phyloP scores from a whole-genome alignment of 2,888 invertebrate genomes.

The Drosophila falleni region DNA sequence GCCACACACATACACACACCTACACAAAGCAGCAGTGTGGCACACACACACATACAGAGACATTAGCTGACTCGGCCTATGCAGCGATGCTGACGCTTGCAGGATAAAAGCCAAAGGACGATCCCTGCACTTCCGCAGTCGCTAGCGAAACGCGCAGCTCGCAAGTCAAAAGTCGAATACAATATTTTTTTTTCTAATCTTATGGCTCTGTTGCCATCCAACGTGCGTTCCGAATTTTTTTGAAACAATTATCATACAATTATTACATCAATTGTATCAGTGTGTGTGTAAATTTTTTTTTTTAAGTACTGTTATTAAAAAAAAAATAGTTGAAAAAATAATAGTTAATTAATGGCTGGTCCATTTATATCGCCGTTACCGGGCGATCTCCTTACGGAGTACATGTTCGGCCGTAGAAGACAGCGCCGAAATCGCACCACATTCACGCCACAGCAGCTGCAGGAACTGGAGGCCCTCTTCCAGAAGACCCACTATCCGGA shows the following conservation, averaged over 20 bases:
- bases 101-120: slow-evolving; percentile 75
- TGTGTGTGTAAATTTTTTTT: slow-evolving; percentile 1
- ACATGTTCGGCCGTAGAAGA: slow-evolving; percentile 95
- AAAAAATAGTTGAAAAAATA: background rate
- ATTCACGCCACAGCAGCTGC: slow-evolving; percentile 96
- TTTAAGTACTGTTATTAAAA: slow-evolving; percentile 2
- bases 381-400: slow-evolving; percentile 95
- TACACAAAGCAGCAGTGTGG: slow-evolving; percentile 8
- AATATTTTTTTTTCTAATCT: slow-evolving; percentile 22
- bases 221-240: slow-evolving; percentile 24
- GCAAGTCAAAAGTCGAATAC: slow-evolving; percentile 36
- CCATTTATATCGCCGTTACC: slow-evolving; percentile 94
- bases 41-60: slow-evolving; percentile 9
- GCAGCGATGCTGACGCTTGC: slow-evolving; percentile 28
- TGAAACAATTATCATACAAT: background rate
- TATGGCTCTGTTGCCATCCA: background rate
- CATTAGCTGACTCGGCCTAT: slow-evolving; percentile 14
- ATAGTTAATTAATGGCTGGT: slow-evolving; percentile 89
- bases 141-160: slow-evolving; percentile 69
- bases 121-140: slow-evolving; percentile 72
- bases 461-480: slow-evolving; percentile 95
- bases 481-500: slow-evolving; percentile 98
- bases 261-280: slow-evolving; percentile 1
- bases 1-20: slow-evolving; percentile 32
- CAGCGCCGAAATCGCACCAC: slow-evolving; percentile 96